phyloP scores from a whole-genome alignment of 1,140 invertebrate species.

The Drosophila novamexicana region DNA sequence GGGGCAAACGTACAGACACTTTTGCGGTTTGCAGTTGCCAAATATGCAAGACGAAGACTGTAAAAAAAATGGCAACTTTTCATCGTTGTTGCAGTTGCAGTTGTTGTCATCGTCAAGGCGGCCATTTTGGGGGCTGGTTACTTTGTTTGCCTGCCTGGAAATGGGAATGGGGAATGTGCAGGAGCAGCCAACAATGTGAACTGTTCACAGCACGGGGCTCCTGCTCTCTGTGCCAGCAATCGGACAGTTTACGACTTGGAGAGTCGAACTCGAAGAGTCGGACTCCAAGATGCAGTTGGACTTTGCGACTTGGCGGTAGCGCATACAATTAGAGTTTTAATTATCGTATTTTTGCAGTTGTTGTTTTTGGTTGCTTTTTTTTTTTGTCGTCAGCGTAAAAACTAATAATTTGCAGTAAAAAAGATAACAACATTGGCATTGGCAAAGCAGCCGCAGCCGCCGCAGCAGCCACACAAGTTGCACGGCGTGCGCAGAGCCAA shows the following conservation, averaged over 20 bases:
- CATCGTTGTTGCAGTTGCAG: not conserved
- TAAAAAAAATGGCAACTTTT: not conserved
- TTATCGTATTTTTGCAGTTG: conserved; percentile 60
- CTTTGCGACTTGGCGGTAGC: conserved; percentile 52
- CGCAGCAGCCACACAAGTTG: conserved; percentile 71
- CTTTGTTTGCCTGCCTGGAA: conserved; percentile 6
- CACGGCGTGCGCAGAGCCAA: conserved; percentile 52
- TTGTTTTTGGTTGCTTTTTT: conserved; percentile 23
- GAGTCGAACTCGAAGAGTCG: not conserved
- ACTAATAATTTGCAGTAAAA: conserved; percentile 82
- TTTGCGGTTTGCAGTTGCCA: conserved; percentile 54
- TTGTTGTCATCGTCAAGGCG: conserved; percentile 18
- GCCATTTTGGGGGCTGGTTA: conserved; percentile 31
- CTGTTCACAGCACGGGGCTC: conserved; percentile 28
- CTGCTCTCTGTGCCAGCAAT: conserved; percentile 7
- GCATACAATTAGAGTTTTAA: conserved; percentile 80
- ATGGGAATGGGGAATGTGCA: not conserved
- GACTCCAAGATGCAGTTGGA: conserved; percentile 9
- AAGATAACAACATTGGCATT: conserved; percentile 78
- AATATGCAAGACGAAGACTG: conserved; percentile 14
- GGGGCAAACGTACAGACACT: conserved; percentile 30
- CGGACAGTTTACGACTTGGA: conserved; percentile 43
- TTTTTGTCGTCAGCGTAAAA: conserved; percentile 74
- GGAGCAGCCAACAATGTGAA: conserved; percentile 12
- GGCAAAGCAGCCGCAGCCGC: conserved; percentile 48